A percentile compares a stretch with the other conserved stretches of the same genome.
Evolutionary conservation across 2,888 invertebrate species (phyloP).

Genomic region (Chloroclysta siterata): DNA sequence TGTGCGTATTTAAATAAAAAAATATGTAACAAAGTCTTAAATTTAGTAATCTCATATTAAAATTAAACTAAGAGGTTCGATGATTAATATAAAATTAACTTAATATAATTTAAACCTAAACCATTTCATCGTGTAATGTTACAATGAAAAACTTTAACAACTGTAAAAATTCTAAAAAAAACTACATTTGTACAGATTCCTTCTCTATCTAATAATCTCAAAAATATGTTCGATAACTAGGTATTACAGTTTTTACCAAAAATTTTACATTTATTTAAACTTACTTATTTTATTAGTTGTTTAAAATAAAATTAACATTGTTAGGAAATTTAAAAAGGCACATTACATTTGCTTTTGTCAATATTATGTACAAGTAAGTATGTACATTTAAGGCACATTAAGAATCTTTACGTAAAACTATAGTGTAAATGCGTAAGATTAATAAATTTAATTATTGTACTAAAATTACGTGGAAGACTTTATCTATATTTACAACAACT

Average conservation of each 20-base stretch:
- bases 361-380: slow-evolving; percentile 39
- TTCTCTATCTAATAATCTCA: slow-evolving; percentile 70
- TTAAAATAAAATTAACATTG: slow-evolving; percentile 38
- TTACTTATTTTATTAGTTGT: not conserved
- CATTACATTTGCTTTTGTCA: slow-evolving; percentile 49
- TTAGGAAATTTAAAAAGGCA: slow-evolving; percentile 56
- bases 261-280: slow-evolving; percentile 21
- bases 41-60: slow-evolving; percentile 79
- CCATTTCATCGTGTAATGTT: slow-evolving; percentile 35
- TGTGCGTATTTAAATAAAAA: slow-evolving; percentile 76
- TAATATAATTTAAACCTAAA: slow-evolving; percentile 42
- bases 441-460: slow-evolving; percentile 50
- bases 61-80: slow-evolving; percentile 76
- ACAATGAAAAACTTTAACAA: slow-evolving; percentile 64
- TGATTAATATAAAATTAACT: slow-evolving; percentile 52
- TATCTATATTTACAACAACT: slow-evolving; percentile 63
- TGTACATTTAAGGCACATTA: slow-evolving; percentile 49
- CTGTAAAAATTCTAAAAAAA: slow-evolving; percentile 75
- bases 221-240: slow-evolving; percentile 53
- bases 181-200: slow-evolving; percentile 67
- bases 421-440: slow-evolving; percentile 52
- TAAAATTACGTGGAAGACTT: slow-evolving; percentile 70
- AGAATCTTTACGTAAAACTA: slow-evolving; percentile 32
- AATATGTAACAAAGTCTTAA: slow-evolving; percentile 68
- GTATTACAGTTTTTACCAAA: slow-evolving; percentile 19